Conservation (phyloP, 2,888 invertebrate species). For the Psylliodes chrysocephalus region DNA sequence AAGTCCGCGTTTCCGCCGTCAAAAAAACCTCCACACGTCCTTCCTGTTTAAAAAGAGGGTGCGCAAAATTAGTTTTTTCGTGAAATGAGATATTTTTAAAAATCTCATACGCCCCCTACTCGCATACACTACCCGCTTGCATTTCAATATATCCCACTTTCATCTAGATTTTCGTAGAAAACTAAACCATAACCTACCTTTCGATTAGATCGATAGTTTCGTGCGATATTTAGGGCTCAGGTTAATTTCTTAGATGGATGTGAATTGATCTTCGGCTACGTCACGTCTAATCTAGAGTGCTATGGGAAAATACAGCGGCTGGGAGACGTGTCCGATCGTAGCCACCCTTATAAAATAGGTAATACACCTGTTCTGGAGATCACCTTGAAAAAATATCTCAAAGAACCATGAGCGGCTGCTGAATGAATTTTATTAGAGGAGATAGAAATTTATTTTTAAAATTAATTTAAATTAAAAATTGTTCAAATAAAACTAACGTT, state of each 20-base stretch:
- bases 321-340: constrained; percentile 36
- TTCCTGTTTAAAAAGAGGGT: constrained; percentile 59
- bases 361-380: constrained; percentile 42
- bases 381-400: constrained; percentile 33
- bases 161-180: background rate
- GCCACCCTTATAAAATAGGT: constrained; percentile 39
- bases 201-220: background rate
- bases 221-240: background rate
- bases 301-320: constrained; percentile 45
- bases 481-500: too few relatives aligned
- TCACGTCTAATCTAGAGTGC: constrained; percentile 37
- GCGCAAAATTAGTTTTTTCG: constrained; percentile 58
- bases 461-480: too few relatives aligned
- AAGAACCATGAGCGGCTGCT: constrained; percentile 7
- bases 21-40: constrained; percentile 51
- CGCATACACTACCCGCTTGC: background rate
- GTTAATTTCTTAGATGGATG: constrained; percentile 1
- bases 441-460: too few relatives aligned
- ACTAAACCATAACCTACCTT: background rate
- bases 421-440: too few relatives aligned
- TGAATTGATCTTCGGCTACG: constrained; percentile 22
- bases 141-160: background rate
- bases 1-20: constrained; percentile 52
- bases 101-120: constrained; percentile 41
- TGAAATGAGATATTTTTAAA: constrained; percentile 60